These are phyloP conservation scores for Aramus guarauna DNA, from an alignment of 2,113 vertebrate genomes.

Conservation along the genomic window DNA sequence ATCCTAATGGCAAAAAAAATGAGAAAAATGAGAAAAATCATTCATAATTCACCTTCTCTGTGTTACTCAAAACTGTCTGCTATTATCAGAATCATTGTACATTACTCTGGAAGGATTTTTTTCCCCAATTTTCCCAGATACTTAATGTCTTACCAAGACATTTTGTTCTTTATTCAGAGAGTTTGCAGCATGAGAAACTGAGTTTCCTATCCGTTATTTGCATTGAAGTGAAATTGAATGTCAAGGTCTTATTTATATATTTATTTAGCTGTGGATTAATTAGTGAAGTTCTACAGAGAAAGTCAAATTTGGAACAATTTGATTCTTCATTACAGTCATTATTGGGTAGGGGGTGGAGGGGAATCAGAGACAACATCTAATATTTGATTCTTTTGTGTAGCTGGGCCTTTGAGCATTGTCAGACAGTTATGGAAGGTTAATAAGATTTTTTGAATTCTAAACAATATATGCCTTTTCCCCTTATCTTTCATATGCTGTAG, in stretches of 20 bases:
- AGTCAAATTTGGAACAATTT: background rate
- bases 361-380: background rate
- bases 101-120: background rate
- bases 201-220: background rate
- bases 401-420: background rate
- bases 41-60: accelerated
- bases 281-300: slow-evolving; percentile 11
- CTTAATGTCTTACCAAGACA: background rate
- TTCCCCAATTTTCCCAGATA: background rate
- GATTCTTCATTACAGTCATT: background rate
- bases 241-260: slow-evolving; percentile 41
- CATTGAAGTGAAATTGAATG: slow-evolving; percentile 8
- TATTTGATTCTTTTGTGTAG: background rate
- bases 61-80: background rate
- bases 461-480: background rate
- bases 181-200: background rate
- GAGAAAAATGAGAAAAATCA: background rate
- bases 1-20: background rate
- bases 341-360: background rate
- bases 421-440: slow-evolving; percentile 30
- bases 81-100: background rate
- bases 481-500: slow-evolving; percentile 7
- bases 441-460: slow-evolving; percentile 22
- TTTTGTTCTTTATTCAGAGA: slow-evolving; percentile 5
- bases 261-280: slow-evolving; percentile 22